Conservation (phyloP, 2,113 vertebrate genomes). For the Anarrhichthys ocellatus region DNA sequence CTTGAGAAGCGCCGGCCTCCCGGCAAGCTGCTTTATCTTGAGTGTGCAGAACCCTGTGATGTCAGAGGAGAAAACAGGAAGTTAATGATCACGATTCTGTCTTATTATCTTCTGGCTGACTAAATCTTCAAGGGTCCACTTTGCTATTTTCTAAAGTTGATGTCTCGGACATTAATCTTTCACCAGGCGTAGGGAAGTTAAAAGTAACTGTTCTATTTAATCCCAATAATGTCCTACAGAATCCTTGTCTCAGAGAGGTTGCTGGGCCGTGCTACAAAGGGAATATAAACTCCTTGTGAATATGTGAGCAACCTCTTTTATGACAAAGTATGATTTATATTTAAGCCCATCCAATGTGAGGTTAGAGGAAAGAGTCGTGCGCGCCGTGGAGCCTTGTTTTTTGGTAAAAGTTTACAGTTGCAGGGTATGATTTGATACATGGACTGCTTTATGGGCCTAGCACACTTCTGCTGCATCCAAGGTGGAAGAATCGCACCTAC, state of each 20-base stretch:
- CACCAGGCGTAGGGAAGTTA: background rate
- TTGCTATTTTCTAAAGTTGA: constrained; percentile 39
- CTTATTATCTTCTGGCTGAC: constrained; percentile 37
- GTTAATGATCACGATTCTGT: constrained; percentile 50
- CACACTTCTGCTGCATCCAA: background rate
- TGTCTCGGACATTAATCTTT: constrained; percentile 50
- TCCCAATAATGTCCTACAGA: constrained; percentile 37
- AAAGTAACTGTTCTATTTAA: constrained; percentile 22
- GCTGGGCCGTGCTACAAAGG: background rate
- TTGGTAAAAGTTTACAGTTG: background rate
- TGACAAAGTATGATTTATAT: background rate
- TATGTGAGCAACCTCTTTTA: background rate
- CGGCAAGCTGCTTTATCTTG: constrained; percentile 37
- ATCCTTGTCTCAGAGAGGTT: constrained; percentile 11
- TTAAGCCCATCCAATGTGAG: background rate
- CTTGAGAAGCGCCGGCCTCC: constrained; percentile 21
- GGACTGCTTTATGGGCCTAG: background rate
- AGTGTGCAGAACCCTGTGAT: constrained; percentile 27
- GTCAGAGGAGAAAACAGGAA: constrained; percentile 48
- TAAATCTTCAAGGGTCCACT: constrained; percentile 33
- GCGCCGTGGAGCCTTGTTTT: background rate
- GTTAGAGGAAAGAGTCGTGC: background rate
- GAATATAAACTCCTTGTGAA: constrained; percentile 3
- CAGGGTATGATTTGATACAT: background rate
- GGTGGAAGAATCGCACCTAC: background rate